These are phyloP conservation scores for Battus philenor DNA, from an alignment of 1,140 invertebrate genomes.

Conservation along the genomic window DNA sequence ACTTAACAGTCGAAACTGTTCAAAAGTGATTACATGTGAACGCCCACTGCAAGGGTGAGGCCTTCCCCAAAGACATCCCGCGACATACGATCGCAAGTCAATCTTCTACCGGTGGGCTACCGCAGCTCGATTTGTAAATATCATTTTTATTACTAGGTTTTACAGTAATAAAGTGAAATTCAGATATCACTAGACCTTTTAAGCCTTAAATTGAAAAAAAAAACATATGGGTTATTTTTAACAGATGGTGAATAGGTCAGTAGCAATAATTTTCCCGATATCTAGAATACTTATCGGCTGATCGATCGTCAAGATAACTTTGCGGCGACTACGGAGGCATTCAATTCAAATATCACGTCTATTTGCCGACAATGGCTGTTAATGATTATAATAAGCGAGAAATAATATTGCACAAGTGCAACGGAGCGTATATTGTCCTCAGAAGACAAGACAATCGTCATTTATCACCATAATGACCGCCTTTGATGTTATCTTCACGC, in stretches of 20 bases:
- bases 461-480: slow-evolving; percentile 68
- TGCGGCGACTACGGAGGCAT: slow-evolving; percentile 51
- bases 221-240: slow-evolving; percentile 14
- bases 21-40: too few relatives aligned
- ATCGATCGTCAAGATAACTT: slow-evolving; percentile 54
- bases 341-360: slow-evolving; percentile 65
- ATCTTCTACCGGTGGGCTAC: too few relatives aligned
- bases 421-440: slow-evolving; percentile 62
- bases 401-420: slow-evolving; percentile 61
- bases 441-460: slow-evolving; percentile 70
- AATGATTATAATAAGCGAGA: slow-evolving; percentile 64
- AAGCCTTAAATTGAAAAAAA: too few relatives aligned
- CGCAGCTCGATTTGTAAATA: too few relatives aligned
- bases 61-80: too few relatives aligned
- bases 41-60: too few relatives aligned
- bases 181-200: too few relatives aligned
- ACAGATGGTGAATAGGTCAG: neutral
- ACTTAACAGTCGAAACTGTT: too few relatives aligned
- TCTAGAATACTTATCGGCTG: slow-evolving; percentile 45
- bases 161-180: too few relatives aligned
- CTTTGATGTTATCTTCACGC: slow-evolving; percentile 69
- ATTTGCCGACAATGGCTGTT: slow-evolving; percentile 62
- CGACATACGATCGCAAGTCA: too few relatives aligned
- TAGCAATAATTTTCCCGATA: slow-evolving; percentile 37
- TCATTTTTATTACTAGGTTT: too few relatives aligned